Conservation (phyloP, 2,113 vertebrate species). For the Hippopotamus amphibius region DNA sequence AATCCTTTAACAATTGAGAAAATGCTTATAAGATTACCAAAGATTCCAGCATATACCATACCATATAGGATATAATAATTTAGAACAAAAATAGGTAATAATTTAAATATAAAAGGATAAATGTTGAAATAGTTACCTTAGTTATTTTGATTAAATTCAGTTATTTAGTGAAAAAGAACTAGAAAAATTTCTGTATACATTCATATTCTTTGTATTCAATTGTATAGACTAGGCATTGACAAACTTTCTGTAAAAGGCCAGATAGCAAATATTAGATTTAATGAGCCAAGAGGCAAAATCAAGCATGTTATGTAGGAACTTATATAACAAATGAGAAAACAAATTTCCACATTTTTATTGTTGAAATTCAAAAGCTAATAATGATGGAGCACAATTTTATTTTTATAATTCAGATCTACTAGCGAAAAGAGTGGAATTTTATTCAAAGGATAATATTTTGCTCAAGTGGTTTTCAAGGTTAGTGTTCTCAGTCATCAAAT, state of each 20-base stretch:
- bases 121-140: constrained; percentile 7
- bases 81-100: not conserved
- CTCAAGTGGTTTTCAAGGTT: not conserved
- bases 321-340: not conserved
- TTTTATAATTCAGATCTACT: not conserved
- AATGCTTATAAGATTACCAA: not conserved
- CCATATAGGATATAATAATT: not conserved
- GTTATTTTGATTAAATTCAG: constrained; percentile 12
- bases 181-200: not conserved
- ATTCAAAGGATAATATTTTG: not conserved
- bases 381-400: not conserved
- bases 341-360: not conserved
- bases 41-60: not conserved
- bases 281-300: constrained; percentile 19
- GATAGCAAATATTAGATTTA: constrained; percentile 13
- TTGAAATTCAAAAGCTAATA: not conserved
- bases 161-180: not conserved
- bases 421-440: constrained; percentile 3
- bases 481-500: not conserved
- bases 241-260: not conserved
- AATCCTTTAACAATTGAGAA: not conserved
- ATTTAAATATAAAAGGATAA: not conserved
- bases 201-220: not conserved
- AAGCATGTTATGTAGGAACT: not conserved
- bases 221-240: not conserved